Base-by-base conservation (phyloP, 2,888 invertebrate species). In the Drosophila meridiana region DNA sequence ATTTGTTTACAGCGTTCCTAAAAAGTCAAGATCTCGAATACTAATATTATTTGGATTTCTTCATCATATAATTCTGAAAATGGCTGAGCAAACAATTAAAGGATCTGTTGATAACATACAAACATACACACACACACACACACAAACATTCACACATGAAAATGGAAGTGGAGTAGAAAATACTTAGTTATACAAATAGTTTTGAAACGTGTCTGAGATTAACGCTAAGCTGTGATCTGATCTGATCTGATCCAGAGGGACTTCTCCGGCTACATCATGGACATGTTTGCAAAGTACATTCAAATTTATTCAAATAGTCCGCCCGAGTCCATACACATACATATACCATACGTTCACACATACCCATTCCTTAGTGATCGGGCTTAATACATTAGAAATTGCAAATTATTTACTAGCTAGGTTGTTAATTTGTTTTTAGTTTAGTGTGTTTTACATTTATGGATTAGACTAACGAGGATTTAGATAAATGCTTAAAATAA, bases 361-460 rank as follows among this genome's bases (percentile, higher is more conserved):
- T 45, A 43, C 36, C 28, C 47, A 61, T 50, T 20, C 13, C 43
- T 48, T 77, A 71, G 60, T 50, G 53, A 30, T 56, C 59, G 56
- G 59, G 73, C 73, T 70, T 81, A 76, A 69, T 78, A 72, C 75
- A 69, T 73, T 83, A 81, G 67, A 81, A 89, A 89, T 86, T 88
- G 82, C 45, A 87, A 90, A 86, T 89, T 78, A 79, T 76, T 82
- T 79, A 86, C 91, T 90, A 90, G 73, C 91, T 90, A 90, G 76
- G 28, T 4, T 36, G 38, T 20, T 30, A 30, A 8, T 40, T 67
- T 38, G 11, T 11, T 53, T 47, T 61, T 65, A 47, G 48, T 43
- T 56, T 20, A 50, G 40, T 53, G 32, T 34, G 47, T 56, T 58
- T 64, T 40, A 58, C 32, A 67, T 9, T n/a, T 63, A 75, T 42